Percentiles rank a stretch among this genome's conserved stretches.
Evolutionary conservation across 2,888 invertebrate genomes (phyloP).

Genomic region (Sphaerophoria taeniata): DNA sequence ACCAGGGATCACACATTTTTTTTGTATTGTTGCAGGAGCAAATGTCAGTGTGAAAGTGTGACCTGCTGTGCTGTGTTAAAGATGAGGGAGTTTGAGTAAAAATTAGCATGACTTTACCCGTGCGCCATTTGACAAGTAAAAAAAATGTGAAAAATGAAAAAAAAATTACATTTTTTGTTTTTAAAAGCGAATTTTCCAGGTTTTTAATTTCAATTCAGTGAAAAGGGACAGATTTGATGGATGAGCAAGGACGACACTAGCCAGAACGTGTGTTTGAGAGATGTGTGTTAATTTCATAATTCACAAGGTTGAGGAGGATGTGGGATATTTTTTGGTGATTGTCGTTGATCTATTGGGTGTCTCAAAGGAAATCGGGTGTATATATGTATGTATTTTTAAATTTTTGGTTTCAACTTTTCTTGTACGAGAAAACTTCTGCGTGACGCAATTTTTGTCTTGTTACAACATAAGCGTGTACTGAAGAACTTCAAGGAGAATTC

Average conservation of each 20-base stretch:
- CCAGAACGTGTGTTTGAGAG: not conserved
- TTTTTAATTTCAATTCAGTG: slow-evolving; percentile 69
- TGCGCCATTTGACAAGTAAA: slow-evolving; percentile 27
- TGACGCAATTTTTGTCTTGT: slow-evolving; percentile 38
- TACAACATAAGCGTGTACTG: slow-evolving; percentile 11
- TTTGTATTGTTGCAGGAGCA: slow-evolving; percentile 43
- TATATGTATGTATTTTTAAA: not conserved
- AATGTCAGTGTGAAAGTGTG: slow-evolving; percentile 69
- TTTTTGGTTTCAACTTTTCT: slow-evolving; percentile 19
- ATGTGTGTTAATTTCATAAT: slow-evolving; percentile 68
- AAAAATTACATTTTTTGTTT: slow-evolving; percentile 30
- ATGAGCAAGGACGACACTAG: slow-evolving; percentile 39
- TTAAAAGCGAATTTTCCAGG: slow-evolving; percentile 44
- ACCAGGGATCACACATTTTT: slow-evolving; percentile 19
- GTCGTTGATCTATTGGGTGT: slow-evolving; percentile 36
- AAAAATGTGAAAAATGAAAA: slow-evolving; percentile 1
- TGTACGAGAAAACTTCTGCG: slow-evolving; percentile 38
- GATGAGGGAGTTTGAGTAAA: slow-evolving; percentile 41
- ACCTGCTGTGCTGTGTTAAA: slow-evolving; percentile 52
- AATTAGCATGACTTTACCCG: slow-evolving; percentile 64
- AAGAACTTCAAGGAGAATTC: slow-evolving; percentile 39
- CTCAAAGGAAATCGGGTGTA: slow-evolving; percentile 19
- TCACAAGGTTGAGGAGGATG: slow-evolving; percentile 25
- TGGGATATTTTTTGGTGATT: slow-evolving; percentile 4
- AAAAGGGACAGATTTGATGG: slow-evolving; percentile 63